Base-by-base conservation (phyloP, 2,113 vertebrate species). In the Elanus axillaris region DNA sequence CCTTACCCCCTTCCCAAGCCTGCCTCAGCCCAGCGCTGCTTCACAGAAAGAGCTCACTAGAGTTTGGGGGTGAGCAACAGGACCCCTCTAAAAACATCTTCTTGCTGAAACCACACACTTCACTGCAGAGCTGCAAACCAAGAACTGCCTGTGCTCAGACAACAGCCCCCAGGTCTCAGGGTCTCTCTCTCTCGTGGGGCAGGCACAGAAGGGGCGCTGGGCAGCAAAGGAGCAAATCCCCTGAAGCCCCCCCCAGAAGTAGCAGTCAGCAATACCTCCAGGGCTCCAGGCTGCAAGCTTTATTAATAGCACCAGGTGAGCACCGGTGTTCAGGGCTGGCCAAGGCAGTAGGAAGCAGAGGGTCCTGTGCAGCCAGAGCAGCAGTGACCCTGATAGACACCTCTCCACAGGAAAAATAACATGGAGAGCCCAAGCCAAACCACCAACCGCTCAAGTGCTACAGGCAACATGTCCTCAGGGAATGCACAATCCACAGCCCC, bases 311-410 rank as follows among this genome's bases (percentile, higher is more conserved):
- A 42, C 11, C 43, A 9, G 20, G 25, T 13, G 3, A 27, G 25
- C 27, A 5, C 9, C 9, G 2, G 26, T 3, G 9, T 17, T 18
- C 31, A 7, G 29, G 13, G n/a, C n/a, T 32, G 31, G 52, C 29
- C 17, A 45, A 11, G 34, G 45, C 8, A 0, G 32, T 34, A 19
- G 38, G 38, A 16, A 31, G 40, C 27, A 7, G 27, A 19, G 42
- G 23, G 22, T 11, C 60, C 52, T 11, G 21, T 22, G 17, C 60
- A 40, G 42, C 22, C 6, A 0, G 18, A 32, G 42, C 29, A 4
- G 27, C 1, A 0, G 42, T 9, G 26, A n/a, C 27, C 34, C 58
- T 13, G 1, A 26, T 1, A 8, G 50, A 13, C 48, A 72, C 16
- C 45, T 43, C 68, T 42, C 14, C 7, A 0, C 17, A 7, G 40